These are phyloP conservation scores for Micronisus gabar DNA, from an alignment of 2,113 vertebrate species.

Conservation along the genomic window DNA sequence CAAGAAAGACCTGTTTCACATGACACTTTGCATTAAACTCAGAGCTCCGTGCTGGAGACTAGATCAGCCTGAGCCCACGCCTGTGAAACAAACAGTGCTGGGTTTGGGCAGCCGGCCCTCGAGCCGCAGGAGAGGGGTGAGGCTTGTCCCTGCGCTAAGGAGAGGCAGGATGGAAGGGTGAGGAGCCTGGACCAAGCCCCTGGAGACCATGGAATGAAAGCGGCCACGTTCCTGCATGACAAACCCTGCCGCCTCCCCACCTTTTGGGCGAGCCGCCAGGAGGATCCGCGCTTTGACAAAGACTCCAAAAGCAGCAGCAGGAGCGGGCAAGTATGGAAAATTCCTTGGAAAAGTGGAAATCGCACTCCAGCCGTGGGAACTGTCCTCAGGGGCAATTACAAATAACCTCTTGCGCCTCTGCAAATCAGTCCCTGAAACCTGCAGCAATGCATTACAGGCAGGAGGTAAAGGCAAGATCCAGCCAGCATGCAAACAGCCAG, in stretches of 20 bases:
- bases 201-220: background rate
- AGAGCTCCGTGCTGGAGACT: fast-evolving
- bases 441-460: fast-evolving
- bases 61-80: fast-evolving
- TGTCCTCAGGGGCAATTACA: no score
- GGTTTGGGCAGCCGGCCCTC: background rate
- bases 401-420: fast-evolving
- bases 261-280: background rate
- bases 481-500: fast-evolving
- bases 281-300: background rate
- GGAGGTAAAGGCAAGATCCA: background rate
- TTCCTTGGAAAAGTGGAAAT: background rate
- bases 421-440: fast-evolving
- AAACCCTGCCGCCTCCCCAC: background rate
- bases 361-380: background rate
- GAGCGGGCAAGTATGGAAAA: fast-evolving
- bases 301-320: background rate
- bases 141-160: fast-evolving
- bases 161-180: background rate
- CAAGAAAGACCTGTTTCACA: background rate
- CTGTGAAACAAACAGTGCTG: fast-evolving
- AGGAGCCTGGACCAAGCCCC: background rate
- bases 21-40: fast-evolving
- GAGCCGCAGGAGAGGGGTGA: background rate
- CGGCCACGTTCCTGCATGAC: fast-evolving